Evolutionary conservation across 2,113 vertebrate genomes (phyloP).

Genomic region (Tragelaphus imberbis): DNA sequence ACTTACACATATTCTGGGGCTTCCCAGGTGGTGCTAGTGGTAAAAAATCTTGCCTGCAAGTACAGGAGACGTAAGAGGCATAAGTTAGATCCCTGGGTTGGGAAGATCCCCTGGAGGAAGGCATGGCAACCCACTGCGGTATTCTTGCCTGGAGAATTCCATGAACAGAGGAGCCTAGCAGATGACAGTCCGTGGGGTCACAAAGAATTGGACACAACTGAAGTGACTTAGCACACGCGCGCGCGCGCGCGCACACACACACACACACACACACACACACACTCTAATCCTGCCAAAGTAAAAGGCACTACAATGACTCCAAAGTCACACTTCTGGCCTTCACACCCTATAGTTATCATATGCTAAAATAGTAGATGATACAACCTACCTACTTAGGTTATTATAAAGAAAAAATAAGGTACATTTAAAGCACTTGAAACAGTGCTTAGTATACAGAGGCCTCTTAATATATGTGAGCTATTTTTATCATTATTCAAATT

Average conservation of each 20-base stretch:
- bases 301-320: neutral
- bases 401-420: neutral
- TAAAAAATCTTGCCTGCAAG: neutral
- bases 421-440: neutral
- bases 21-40: neutral
- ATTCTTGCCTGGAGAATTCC: neutral
- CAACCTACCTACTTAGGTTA: neutral
- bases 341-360: neutral
- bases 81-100: neutral
- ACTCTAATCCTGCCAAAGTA: neutral
- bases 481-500: neutral
- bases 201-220: neutral
- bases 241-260: fast-evolving
- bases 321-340: neutral
- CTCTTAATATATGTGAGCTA: neutral
- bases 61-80: neutral
- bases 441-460: neutral
- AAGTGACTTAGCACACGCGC: fast-evolving
- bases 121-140: neutral
- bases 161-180: neutral
- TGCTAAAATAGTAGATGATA: neutral
- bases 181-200: fast-evolving
- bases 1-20: neutral
- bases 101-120: neutral
- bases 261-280: neutral